Evolutionary conservation across 2,113 vertebrate species (phyloP).

Genomic region (Nerophis lumbriciformis): DNA sequence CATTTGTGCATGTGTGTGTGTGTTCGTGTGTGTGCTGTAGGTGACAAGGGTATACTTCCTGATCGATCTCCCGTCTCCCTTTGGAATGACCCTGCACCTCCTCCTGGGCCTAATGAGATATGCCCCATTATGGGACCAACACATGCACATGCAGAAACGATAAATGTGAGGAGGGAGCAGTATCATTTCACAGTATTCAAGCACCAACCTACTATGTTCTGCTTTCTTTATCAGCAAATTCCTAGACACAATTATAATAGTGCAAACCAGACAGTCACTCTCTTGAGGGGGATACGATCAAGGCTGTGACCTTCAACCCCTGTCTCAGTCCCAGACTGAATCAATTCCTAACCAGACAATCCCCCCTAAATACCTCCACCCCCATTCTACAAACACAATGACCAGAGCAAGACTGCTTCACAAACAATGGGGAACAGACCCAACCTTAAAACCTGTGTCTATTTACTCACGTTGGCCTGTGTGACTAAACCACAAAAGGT

Average conservation of each 20-base stretch:
- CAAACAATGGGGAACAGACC: constrained; percentile 39
- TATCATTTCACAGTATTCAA: not conserved
- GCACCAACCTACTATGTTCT: not conserved
- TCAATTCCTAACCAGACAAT: constrained; percentile 71
- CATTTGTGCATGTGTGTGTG: constrained; percentile 10
- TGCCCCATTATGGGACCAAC: constrained; percentile 29
- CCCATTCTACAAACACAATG: constrained; percentile 45
- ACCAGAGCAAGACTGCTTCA: constrained; percentile 45
- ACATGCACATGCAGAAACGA: constrained; percentile 18
- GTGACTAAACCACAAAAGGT: constrained; percentile 14
- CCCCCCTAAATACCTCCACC: constrained; percentile 12
- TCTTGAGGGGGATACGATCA: constrained; percentile 39
- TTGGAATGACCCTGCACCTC: constrained; percentile 62
- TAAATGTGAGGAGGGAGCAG: not conserved
- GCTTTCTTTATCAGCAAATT: not conserved
- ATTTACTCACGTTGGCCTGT: constrained; percentile 11
- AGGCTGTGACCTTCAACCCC: constrained; percentile 62
- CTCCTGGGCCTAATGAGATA: constrained; percentile 66
- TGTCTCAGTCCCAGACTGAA: constrained; percentile 66
- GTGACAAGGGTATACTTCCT: constrained; percentile 49
- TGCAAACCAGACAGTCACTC: not conserved
- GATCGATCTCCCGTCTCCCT: constrained; percentile 70
- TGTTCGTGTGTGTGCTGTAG: constrained; percentile 37
- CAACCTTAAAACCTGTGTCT: constrained; percentile 17
- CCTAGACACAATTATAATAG: not conserved